A percentile compares a stretch with the other conserved stretches of the same genome.
Conservation (phyloP, 2,113 vertebrate species). For the Daubentonia madagascariensis region DNA sequence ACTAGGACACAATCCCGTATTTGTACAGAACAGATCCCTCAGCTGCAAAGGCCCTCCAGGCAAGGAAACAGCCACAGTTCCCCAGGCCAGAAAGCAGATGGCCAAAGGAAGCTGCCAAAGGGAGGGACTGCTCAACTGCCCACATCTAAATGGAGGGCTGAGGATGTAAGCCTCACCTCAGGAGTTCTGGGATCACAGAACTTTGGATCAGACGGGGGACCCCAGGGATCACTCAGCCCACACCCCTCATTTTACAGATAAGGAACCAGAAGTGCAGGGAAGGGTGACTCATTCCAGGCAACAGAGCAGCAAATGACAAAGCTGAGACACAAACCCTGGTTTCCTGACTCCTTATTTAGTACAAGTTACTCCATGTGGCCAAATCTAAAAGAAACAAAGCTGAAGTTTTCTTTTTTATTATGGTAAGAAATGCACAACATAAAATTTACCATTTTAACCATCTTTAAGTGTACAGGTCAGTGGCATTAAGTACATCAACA, state of each 20-base stretch:
- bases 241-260: background rate
- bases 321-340: too few species aligned
- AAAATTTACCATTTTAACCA: background rate
- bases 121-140: background rate
- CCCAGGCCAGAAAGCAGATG: constrained; percentile 6
- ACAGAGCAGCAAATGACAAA: background rate
- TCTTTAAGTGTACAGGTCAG: background rate
- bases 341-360: background rate
- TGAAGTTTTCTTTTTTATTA: background rate
- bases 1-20: background rate
- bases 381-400: background rate
- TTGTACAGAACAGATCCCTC: background rate
- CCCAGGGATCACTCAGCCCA: background rate
- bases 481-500: background rate
- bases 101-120: background rate
- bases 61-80: background rate
- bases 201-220: background rate
- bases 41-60: background rate
- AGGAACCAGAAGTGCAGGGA: background rate
- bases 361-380: background rate
- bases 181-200: background rate
- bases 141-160: background rate
- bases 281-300: background rate
- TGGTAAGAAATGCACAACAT: background rate
- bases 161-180: background rate